phyloP scores from a whole-genome alignment of 2,113 vertebrate genomes.

The Lichenostomus cassidix region DNA sequence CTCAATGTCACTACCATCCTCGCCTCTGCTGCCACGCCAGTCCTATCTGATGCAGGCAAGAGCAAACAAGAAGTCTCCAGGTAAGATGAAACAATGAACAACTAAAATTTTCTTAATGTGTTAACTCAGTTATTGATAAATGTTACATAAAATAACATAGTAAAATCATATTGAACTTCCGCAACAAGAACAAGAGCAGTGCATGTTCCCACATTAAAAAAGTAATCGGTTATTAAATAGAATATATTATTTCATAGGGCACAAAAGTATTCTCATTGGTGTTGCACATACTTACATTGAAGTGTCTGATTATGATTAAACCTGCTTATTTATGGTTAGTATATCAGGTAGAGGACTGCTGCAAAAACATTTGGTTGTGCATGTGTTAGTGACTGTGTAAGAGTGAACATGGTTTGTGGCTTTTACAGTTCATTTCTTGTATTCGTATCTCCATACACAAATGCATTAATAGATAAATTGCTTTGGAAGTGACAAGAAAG shows the following conservation, averaged over 20 bases:
- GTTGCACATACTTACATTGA: neutral
- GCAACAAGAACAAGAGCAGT: neutral
- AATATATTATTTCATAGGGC: neutral
- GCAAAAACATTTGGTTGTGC: neutral
- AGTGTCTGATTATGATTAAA: neutral
- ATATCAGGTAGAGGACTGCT: neutral
- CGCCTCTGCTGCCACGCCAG: conserved; percentile 92
- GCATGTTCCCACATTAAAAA: neutral
- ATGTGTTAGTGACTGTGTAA: neutral
- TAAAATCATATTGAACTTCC: neutral
- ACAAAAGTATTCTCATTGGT: neutral
- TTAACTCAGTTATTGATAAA: neutral
- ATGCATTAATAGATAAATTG: neutral
- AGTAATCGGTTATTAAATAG: neutral
- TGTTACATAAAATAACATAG: neutral
- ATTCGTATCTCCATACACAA: neutral
- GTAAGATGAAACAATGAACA: conserved; percentile 63
- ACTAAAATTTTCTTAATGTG: neutral
- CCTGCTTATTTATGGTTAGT: neutral
- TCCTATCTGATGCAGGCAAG: conserved; percentile 85
- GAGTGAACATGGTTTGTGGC: neutral
- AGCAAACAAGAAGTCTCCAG: conserved; percentile 92
- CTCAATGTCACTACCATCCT: conserved; percentile 96
- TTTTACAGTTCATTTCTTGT: neutral
- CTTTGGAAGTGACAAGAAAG: neutral